phyloP scores from a whole-genome alignment of 1,140 invertebrate species.

The Globodera ellingtonae region DNA sequence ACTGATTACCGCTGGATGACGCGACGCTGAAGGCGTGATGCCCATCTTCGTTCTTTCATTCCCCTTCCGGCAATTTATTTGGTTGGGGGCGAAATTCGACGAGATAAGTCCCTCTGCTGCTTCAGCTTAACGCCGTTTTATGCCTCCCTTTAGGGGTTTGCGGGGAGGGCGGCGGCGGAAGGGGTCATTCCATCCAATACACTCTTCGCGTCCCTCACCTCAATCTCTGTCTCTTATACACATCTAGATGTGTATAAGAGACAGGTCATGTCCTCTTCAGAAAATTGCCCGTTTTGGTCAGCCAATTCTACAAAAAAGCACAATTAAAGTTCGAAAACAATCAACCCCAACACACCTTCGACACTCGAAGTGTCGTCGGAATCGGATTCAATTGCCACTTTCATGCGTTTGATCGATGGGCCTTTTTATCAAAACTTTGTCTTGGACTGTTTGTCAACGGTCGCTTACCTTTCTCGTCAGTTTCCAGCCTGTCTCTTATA shows the following conservation, averaged over 20 bases:
- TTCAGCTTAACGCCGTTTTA: not conserved
- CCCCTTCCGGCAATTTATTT: not conserved
- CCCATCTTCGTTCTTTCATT: not conserved
- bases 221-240: no score
- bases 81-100: not conserved
- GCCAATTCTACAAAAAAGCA: not conserved
- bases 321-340: not conserved
- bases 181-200: not conserved
- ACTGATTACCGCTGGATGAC: not conserved
- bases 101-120: not conserved
- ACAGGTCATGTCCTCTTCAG: not conserved
- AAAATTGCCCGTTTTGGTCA: not conserved
- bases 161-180: not conserved
- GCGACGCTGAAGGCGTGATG: not conserved
- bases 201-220: not conserved
- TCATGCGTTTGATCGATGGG: not conserved
- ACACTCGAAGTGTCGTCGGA: not conserved
- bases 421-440: not conserved
- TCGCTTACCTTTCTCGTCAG: not conserved
- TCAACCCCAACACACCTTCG: not conserved
- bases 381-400: not conserved
- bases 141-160: not conserved
- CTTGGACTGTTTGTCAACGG: not conserved
- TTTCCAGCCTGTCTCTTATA: no score
- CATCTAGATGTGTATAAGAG: no score